These are phyloP conservation scores for Calypte anna DNA, from an alignment of 2,113 vertebrate species.

Conservation along the genomic window DNA sequence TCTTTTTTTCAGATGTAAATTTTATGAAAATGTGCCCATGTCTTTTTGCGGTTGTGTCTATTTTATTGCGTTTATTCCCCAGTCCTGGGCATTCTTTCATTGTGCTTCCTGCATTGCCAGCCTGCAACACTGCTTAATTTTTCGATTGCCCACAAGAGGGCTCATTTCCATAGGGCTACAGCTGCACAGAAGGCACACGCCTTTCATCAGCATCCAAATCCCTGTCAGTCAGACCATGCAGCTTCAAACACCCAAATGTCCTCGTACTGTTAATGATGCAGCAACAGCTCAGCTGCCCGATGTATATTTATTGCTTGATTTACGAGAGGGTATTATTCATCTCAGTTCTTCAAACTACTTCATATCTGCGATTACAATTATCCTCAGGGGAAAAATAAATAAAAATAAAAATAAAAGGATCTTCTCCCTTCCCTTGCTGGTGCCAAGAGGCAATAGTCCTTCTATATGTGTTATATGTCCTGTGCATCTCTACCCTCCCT, in stretches of 20 bases:
- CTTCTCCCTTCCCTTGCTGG: background rate
- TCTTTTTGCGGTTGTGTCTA: no score
- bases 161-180: background rate
- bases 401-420: no score
- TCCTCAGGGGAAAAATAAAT: background rate
- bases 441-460: background rate
- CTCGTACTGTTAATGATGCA: background rate
- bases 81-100: background rate
- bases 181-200: background rate
- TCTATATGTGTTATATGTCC: background rate
- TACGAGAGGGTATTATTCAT: background rate
- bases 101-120: fast-evolving
- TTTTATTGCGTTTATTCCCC: fast-evolving
- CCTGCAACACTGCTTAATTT: background rate
- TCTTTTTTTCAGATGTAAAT: background rate
- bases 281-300: background rate
- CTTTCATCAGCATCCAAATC: background rate
- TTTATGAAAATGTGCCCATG: background rate
- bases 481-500: fast-evolving
- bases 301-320: background rate
- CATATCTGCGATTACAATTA: background rate
- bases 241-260: fast-evolving
- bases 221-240: background rate
- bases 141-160: conserved; percentile 29
- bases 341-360: background rate